Evolutionary conservation across 2,888 invertebrate genomes (phyloP), one percentile per base, ranked within the genome.

Genomic region (Archips xylosteana): DNA sequence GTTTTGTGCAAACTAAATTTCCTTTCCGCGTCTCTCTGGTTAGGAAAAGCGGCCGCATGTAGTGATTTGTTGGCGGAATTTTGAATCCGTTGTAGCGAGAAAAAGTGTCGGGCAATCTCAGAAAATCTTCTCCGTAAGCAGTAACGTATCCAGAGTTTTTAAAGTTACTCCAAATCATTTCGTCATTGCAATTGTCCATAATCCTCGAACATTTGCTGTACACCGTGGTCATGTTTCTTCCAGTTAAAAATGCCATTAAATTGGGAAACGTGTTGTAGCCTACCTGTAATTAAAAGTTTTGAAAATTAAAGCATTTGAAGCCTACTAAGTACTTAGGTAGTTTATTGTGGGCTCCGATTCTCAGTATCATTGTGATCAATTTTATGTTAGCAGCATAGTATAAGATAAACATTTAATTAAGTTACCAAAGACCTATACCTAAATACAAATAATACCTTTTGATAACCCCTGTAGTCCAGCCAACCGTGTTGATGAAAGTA

Each of bases 231-330:
- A 95, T 90, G 13, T 90, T 95, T 76, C 95, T 94, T 0, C 98
- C 98, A 0, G 97, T 96, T 34, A 97, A 89, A 61, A 98, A 90
- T 0, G 98, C 96, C 95, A 98, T 96, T 61, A 98, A 88, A 87
- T 98, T 98, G 0, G 98, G 98, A 86, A 97, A 98, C 0, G 98
- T 98, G 82, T 98, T 98, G 83, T 97, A 97, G 5, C 96, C 97
- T 74, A 97, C 95, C 95, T 97, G 83, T 77, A 87, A 84, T 63
- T 61, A 75, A 60, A 71, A 8, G 13, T 49, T 13, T 32, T 32
- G n/a, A 13, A 0, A 23, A 6, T 15, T 64, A 45, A 12, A 12
- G 45, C 45, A 12, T 12, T 45, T 45, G 42, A 8, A 42, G 42
- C 8, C 42, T 9, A 12, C 23, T 12, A 42, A 10, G 9, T 45